Conservation (phyloP, 2,797 vertebrate genomes). For the Protonibea diacanthus region DNA sequence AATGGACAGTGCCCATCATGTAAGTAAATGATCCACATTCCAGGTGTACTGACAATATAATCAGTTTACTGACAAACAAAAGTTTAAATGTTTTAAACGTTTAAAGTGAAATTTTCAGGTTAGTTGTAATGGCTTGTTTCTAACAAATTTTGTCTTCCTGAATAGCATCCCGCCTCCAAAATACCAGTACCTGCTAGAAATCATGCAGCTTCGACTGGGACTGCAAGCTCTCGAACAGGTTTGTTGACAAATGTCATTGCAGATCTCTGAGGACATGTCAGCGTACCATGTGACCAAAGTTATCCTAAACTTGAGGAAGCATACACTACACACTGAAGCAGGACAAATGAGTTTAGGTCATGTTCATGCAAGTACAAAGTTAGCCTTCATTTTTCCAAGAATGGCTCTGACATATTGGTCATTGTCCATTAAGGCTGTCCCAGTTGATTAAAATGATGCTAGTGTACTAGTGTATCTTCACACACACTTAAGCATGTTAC, state of each 20-base stretch:
- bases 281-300: background rate
- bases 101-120: background rate
- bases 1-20: slow-evolving; percentile 57
- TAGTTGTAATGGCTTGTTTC: background rate
- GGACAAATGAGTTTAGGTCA: background rate
- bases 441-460: background rate
- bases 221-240: slow-evolving; percentile 38
- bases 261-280: background rate
- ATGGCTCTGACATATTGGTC: background rate
- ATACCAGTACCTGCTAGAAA: slow-evolving; percentile 43
- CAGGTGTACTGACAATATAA: background rate
- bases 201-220: slow-evolving; percentile 53
- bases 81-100: background rate
- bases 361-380: background rate
- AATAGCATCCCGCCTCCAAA: slow-evolving; percentile 60
- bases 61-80: background rate
- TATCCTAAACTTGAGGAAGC: background rate
- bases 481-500: background rate
- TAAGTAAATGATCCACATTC: slow-evolving; percentile 6
- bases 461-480: background rate
- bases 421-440: background rate
- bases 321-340: background rate
- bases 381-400: background rate
- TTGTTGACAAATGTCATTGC: slow-evolving; percentile 7
- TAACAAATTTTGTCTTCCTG: background rate